Percentiles rank a stretch among this genome's conserved stretches.
phyloP scores from a whole-genome alignment of 2,113 vertebrate species.

The human (Homo sapiens) region GRCh38 chr1:13742501-13743000 shows the following conservation, averaged over 20 bases:
- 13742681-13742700: background rate
- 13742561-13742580: background rate
- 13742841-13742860: background rate
- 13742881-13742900: conserved; percentile 26
- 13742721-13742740: background rate
- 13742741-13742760: background rate
- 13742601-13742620: background rate
- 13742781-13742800: background rate
- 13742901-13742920: background rate
- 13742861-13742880: background rate
- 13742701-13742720: background rate
- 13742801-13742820: background rate
- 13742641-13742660: background rate
- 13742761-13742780: background rate
- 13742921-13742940: background rate
- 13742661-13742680: background rate
- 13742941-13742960: background rate
- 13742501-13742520: background rate
- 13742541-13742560: background rate
- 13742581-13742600: background rate
- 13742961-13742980: background rate
- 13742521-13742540: background rate
- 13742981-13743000: background rate
- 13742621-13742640: background rate
- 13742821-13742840: background rate